Conservation (phyloP, 2,888 invertebrate species). For the Luffia ferchaultella region DNA sequence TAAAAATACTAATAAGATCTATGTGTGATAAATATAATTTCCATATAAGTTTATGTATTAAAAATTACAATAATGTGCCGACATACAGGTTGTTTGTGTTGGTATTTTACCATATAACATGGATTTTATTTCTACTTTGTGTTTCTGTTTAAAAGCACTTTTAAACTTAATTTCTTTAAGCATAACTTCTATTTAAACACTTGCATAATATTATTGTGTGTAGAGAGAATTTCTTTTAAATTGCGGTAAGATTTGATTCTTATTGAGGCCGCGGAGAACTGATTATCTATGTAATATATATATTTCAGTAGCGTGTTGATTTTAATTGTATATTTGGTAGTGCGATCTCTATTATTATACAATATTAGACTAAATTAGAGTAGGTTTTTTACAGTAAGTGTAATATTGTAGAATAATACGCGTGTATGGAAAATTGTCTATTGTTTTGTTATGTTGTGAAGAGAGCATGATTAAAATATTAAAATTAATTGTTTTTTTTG, state of each 20-base stretch:
- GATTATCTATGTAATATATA: not conserved
- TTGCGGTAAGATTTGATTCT: not conserved
- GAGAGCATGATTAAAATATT: constrained; percentile 17
- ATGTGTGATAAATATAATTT: too few relatives aligned
- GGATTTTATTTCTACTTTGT: too few relatives aligned
- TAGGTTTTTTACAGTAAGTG: not conserved
- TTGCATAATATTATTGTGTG: not conserved
- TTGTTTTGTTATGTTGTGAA: constrained; percentile 52
- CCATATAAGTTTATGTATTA: too few relatives aligned
- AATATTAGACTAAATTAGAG: not conserved
- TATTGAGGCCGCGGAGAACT: not conserved
- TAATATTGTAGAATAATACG: constrained; percentile 35
- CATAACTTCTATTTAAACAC: too few relatives aligned
- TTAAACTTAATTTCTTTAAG: too few relatives aligned
- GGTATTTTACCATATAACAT: too few relatives aligned
- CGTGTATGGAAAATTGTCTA: constrained; percentile 21
- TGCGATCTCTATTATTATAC: not conserved
- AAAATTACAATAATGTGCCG: too few relatives aligned
- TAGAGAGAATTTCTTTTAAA: not conserved
- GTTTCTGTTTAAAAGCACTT: too few relatives aligned
- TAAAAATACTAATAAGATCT: too few relatives aligned
- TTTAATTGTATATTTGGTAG: not conserved
- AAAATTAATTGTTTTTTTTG: too few relatives aligned
- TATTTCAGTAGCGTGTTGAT: not conserved
- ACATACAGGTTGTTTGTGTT: too few relatives aligned